Base-by-base conservation (phyloP, 2,888 invertebrate species). In the Lasioglossum calceatum region DNA sequence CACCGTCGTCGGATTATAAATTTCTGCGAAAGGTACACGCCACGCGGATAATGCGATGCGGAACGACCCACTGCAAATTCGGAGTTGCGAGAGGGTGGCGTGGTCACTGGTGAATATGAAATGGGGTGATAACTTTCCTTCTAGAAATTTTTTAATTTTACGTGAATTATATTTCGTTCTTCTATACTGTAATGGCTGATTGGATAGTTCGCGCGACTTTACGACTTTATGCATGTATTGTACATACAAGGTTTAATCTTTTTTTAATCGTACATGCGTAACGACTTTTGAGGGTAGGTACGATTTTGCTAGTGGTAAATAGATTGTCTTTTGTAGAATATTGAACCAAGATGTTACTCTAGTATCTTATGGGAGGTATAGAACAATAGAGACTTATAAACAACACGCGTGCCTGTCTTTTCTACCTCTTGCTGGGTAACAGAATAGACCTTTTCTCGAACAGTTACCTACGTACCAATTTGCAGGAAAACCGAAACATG, bases 1-100 rank as follows among this genome's bases (percentile, higher is more conserved):
- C 54, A 67, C 74, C 54, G 81, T 73, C 71, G 73, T 67, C n/a
- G 77, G 82, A 84, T 88, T 88, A 76, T 82, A 77, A 85, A 88
- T 88, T 85, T 82, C 76, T 42, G 19, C 64, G 79, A 74, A 79
- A 79, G 81, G 75, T 77, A 77, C 70, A 64, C 50, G 39, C 58
- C 39, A 58, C 16, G 36, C 54, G 42, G n/a, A n/a, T 64, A 58
- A 50, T 70, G 39, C 77, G 76, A 61, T n/a, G 71, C 42, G 42
- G 42, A 12, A 8, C 71, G 39, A 42, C n/a, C 39, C 71, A 39
- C 39, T 42, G 71, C 4, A 27, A 42, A 42, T 71, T n/a, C 19
- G 32, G 16, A 44, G 19, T 23, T 72, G 72, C 54, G 47, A 76
- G 54, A 54, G 36, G n/a, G 81, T 78, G 61, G 70, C 47, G 42